Evolutionary conservation across 2,797 vertebrate genomes (phyloP).

Genomic region (Melanotaenia pygmaea): DNA sequence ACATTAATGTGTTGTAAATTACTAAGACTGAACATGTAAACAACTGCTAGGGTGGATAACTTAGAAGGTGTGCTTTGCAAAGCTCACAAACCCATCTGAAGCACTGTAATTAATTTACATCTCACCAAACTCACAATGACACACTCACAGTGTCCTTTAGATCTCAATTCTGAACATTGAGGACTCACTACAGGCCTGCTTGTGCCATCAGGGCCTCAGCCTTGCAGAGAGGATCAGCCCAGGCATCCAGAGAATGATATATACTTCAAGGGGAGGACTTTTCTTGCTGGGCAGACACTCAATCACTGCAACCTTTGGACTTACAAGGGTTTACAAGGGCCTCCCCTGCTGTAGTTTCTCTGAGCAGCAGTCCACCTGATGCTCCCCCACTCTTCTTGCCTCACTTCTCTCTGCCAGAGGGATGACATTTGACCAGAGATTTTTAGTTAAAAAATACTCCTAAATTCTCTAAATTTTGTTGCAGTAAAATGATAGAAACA

Average conservation of each 20-base stretch:
- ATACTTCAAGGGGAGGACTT: constrained; percentile 61
- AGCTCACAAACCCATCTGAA: constrained; percentile 1
- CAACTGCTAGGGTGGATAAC: background rate
- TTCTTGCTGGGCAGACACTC: constrained; percentile 69
- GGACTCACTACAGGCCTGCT: constrained; percentile 38
- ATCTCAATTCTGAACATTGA: constrained; percentile 32
- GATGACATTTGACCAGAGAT: background rate
- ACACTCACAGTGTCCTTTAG: constrained; percentile 9
- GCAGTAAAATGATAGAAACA: background rate
- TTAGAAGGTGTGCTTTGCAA: constrained; percentile 4
- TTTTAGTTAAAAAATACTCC: background rate
- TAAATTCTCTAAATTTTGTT: background rate
- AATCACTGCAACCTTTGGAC: constrained; percentile 81
- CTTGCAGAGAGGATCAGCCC: constrained; percentile 44
- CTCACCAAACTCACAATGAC: constrained; percentile 12
- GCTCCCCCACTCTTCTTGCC: constrained; percentile 9
- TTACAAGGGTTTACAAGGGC: constrained; percentile 61
- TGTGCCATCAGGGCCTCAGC: constrained; percentile 51
- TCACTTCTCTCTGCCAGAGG: constrained; percentile 7
- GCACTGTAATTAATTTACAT: constrained; percentile 20
- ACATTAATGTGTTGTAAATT: constrained; percentile 28
- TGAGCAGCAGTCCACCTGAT: constrained; percentile 72
- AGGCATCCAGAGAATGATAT: constrained; percentile 72
- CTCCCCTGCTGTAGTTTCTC: constrained; percentile 44
- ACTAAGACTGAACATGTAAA: constrained; percentile 29